Base-by-base conservation (phyloP, 2,113 vertebrate species). In the Alethe castanea region DNA sequence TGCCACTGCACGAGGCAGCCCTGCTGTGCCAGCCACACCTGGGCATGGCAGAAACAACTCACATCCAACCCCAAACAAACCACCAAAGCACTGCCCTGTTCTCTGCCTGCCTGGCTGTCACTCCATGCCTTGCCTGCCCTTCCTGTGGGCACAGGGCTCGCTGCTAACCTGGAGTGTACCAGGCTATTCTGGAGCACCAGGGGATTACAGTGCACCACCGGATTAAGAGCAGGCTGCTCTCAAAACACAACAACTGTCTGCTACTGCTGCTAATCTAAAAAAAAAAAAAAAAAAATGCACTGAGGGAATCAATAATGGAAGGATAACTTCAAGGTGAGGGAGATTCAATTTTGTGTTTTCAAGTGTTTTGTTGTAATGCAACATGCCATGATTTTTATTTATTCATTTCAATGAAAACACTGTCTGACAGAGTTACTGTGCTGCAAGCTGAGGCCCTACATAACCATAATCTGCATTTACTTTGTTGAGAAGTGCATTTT, bases 191-290 rank as follows among this genome's bases (percentile, higher is more conserved):
- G 85, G 71, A 93, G 76, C 59, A 42, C 67, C 12, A 17, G 59
- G 59, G 90, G 90, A 95, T 95, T 91, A 81, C 47, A 19, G 81
- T 84, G 81, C 72, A 56, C 4, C 73, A 44, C 7, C 38, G 82
- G 93, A 91, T 91, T 81, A 87, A 74, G 87, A 84, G 73, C 5
- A 31, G 69, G 31, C 61, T 88, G 88, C 91, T 92, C 82, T 87
- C 78, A 56, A 66, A 86, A 60, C 65, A 78, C 72, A 92, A 47
- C 77, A 73, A 78, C 81, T 73, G 61, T 67, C 81, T 93, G 96
- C 90, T 90, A 29, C 61, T 80, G 84, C 48, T 91, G 72, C 44
- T 89, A 61, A 69, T 70, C 64, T 28, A 4, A 26, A n/a, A 53
- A 35, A 45, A 52, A n/a, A 45, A 62, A 47, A 19, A 47, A 36